These are phyloP conservation scores for Eupsilia transversa DNA, from an alignment of 2,888 invertebrate species.

Conservation along the genomic window DNA sequence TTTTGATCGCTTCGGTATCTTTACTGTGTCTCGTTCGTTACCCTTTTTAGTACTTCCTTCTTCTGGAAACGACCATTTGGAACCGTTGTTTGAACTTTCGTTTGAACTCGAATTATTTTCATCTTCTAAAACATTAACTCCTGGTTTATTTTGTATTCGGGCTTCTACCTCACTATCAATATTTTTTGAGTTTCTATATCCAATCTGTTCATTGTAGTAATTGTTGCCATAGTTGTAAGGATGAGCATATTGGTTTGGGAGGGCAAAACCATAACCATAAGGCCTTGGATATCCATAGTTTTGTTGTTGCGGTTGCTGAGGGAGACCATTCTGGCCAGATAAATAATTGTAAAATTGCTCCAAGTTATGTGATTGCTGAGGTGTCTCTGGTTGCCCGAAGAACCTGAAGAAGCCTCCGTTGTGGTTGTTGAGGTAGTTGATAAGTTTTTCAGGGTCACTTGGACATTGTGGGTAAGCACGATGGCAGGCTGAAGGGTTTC, in stretches of 20 bases:
- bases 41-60: slow-evolving; percentile 53
- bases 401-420: slow-evolving; percentile 96
- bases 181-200: slow-evolving; percentile 64
- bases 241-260: slow-evolving; percentile 58
- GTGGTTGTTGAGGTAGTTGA: slow-evolving; percentile 95
- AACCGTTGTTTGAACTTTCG: slow-evolving; percentile 59
- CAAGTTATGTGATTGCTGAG: slow-evolving; percentile 74
- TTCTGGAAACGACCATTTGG: slow-evolving; percentile 81
- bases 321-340: slow-evolving; percentile 67
- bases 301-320: slow-evolving; percentile 57
- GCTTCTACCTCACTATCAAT: slow-evolving; percentile 75
- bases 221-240: slow-evolving; percentile 67
- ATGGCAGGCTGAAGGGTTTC: slow-evolving; percentile 91
- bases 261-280: slow-evolving; percentile 53
- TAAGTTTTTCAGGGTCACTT: slow-evolving; percentile 92
- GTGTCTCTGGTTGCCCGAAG: slow-evolving; percentile 90
- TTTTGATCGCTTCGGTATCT: slow-evolving; percentile 23
- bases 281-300: slow-evolving; percentile 55
- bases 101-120: slow-evolving; percentile 54
- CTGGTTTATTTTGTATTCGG: slow-evolving; percentile 82
- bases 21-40: slow-evolving; percentile 47
- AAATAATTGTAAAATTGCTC: slow-evolving; percentile 84
- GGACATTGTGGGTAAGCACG: slow-evolving; percentile 94
- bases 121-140: slow-evolving; percentile 44
- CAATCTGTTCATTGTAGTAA: slow-evolving; percentile 72